Percentiles rank a stretch among this genome's conserved stretches.
phyloP scores from a whole-genome alignment of 2,113 vertebrate genomes.

The Ochotona princeps region DNA sequence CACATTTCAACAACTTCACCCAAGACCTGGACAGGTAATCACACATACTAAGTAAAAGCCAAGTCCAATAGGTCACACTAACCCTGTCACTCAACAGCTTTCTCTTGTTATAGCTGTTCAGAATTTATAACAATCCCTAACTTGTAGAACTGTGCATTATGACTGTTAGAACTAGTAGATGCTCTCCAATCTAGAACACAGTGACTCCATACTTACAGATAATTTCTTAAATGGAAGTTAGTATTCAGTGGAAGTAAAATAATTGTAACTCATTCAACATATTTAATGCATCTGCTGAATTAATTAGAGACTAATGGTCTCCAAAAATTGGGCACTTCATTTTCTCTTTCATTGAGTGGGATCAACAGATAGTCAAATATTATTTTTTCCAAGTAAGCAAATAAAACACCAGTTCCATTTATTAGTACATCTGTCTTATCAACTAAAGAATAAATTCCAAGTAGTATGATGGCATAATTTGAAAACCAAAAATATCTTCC shows the following conservation, averaged over 20 bases:
- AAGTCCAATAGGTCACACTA: accelerated
- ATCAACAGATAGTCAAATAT: background rate
- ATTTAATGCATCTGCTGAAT: background rate
- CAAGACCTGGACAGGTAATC: background rate
- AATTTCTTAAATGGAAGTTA: background rate
- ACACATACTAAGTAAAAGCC: accelerated
- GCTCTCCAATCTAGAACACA: background rate
- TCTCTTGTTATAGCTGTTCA: background rate
- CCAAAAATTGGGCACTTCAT: background rate
- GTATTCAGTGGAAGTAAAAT: background rate
- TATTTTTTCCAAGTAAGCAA: background rate
- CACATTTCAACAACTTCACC: background rate
- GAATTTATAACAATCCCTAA: accelerated
- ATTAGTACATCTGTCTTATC: background rate
- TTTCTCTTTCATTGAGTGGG: background rate
- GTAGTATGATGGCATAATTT: background rate
- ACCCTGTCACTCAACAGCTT: too few relatives aligned
- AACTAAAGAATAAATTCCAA: constrained; percentile 20
- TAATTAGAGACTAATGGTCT: background rate
- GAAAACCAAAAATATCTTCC: constrained; percentile 1
- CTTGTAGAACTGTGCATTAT: too few relatives aligned
- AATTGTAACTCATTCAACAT: background rate
- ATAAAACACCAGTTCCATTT: background rate
- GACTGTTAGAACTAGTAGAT: too few relatives aligned
- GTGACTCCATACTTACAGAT: background rate